Evolutionary conservation across 2,113 vertebrate species (phyloP), one percentile per base, ranked within the genome.

Genomic region (Pteropus alecto): DNA sequence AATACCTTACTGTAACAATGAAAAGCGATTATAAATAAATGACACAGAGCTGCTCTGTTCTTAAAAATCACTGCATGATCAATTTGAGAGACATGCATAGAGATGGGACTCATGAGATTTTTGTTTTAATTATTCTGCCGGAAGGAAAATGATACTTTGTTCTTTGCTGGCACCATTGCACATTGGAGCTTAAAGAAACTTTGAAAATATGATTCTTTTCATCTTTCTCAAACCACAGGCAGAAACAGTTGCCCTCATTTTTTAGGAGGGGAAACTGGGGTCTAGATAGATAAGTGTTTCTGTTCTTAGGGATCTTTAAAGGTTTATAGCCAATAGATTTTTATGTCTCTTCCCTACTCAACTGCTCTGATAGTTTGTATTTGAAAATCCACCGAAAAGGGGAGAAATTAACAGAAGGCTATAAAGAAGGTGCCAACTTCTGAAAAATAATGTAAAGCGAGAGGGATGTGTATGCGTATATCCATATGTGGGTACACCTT

Each of bases 11-110:
- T 46, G 61, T 92, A 96, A 96, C 95, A 96, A 92, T 95, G 95
- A 97, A 97, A 97, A 91, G 24, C 60, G 74, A 89, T 98, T 97
- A 96, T 70, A 97, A 98, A 98, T 92, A 97, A 93, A 93, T 95
- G 94, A 95, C 97, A 93, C 76, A 97, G 94, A 90, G 92, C 71
- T 38, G 56, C 93, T 93, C 92, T 97, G 87, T 97, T 97, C 95
- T 98, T 98, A 97, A 98, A 98, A 98, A 98, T 96, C 98, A 90
- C 67, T 26, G 5, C 21, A 18, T 48, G 76, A 46, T 97, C 95
- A 93, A 89, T 73, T 94, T 97, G 97, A 97, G 93, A 96, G 97
- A 97, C 96, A n/a, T 24, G 56, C 68, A 38, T 28, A 81, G 38
- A 91, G 90, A 94, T 92, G 98, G 96, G 88, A 82, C 86, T 88